These are phyloP conservation scores for Brachyptera putata DNA, from an alignment of 2,888 invertebrate species.

Conservation along the genomic window DNA sequence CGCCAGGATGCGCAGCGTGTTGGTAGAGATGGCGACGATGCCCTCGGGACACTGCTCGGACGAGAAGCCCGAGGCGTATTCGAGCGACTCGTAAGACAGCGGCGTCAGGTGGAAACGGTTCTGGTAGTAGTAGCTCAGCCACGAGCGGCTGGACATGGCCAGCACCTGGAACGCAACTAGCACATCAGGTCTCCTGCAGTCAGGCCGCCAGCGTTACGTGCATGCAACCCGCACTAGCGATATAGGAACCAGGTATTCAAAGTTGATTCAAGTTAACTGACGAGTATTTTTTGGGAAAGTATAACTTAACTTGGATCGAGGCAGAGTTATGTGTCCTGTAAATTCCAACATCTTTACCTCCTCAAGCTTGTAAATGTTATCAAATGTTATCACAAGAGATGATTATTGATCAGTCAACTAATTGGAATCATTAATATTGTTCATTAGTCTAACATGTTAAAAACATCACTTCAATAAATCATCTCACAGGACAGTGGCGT, in stretches of 20 bases:
- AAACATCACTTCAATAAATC: constrained; percentile 2
- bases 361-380: too few relatives aligned
- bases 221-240: too few relatives aligned
- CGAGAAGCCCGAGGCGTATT: constrained; percentile 94
- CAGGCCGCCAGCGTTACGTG: not conserved
- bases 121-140: constrained; percentile 98
- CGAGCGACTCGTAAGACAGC: constrained; percentile 91
- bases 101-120: constrained; percentile 94
- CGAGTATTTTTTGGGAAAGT: too few relatives aligned
- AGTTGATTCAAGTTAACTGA: too few relatives aligned
- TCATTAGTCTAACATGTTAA: not conserved
- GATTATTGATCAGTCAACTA: not conserved
- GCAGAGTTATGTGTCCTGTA: too few relatives aligned
- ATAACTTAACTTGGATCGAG: too few relatives aligned
- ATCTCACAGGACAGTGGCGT: not conserved
- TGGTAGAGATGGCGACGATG: constrained; percentile 97
- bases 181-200: too few relatives aligned
- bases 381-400: too few relatives aligned
- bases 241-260: too few relatives aligned
- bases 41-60: constrained; percentile 98
- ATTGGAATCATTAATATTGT: not conserved
- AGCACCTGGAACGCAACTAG: constrained; percentile 56
- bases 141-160: constrained; percentile 95
- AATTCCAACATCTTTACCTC: too few relatives aligned
- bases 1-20: constrained; percentile 94